These are phyloP conservation scores for Ginglymostoma cirratum DNA, from an alignment of 2,113 vertebrate genomes.

Conservation along the genomic window DNA sequence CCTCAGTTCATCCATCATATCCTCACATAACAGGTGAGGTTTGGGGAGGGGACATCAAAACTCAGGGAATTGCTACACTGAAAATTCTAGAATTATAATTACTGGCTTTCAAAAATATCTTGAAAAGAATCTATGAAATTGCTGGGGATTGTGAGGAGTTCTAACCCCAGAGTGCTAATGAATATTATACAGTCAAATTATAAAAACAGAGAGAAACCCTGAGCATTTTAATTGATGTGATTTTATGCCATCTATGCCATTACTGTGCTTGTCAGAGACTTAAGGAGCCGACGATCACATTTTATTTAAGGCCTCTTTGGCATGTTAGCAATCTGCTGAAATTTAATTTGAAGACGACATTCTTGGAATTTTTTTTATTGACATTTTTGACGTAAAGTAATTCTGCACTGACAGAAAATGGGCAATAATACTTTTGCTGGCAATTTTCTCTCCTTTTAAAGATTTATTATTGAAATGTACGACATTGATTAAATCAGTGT, in stretches of 20 bases:
- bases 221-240: not conserved
- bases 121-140: not conserved
- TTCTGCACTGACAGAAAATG: not conserved
- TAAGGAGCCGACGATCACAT: not conserved
- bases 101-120: not conserved
- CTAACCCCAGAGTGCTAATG: not conserved
- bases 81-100: not conserved
- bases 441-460: conserved; percentile 2
- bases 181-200: conserved; percentile 18
- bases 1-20: not conserved
- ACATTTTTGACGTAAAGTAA: conserved; percentile 24
- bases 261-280: not conserved
- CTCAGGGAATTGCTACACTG: not conserved
- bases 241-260: not conserved
- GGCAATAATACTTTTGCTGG: conserved; percentile 9
- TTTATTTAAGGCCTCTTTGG: not conserved
- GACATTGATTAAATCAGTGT: not conserved
- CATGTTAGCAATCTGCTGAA: conserved; percentile 17
- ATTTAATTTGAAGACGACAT: conserved; percentile 17
- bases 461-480: not conserved
- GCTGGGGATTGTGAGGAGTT: not conserved
- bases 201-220: not conserved
- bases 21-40: not conserved
- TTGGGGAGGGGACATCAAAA: not conserved
- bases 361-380: not conserved